Percentiles rank a stretch among this genome's conserved stretches.
These are phyloP conservation scores for Actinernus sp. DNA, from an alignment of 92 coral and sea anemone species.

Conservation along the genomic window DNA sequence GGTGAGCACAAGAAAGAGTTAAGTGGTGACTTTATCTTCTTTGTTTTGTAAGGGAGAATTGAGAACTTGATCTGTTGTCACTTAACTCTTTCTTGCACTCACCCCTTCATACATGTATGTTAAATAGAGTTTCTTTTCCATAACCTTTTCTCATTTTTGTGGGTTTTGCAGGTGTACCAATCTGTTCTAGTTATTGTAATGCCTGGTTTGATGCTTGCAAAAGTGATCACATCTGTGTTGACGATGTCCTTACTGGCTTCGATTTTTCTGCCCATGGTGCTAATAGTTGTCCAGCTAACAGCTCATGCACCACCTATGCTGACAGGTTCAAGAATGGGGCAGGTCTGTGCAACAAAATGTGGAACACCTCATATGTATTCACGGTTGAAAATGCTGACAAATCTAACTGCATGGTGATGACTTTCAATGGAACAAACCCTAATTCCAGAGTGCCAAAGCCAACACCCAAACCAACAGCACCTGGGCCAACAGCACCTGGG, in stretches of 20 bases:
- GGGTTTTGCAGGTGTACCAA: slow-evolving; percentile 74
- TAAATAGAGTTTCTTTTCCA: no score
- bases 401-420: slow-evolving; percentile 86
- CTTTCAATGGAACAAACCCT: slow-evolving; percentile 70
- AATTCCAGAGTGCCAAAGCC: slow-evolving; percentile 50
- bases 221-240: slow-evolving; percentile 86
- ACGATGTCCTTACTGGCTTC: slow-evolving; percentile 79
- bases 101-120: neutral
- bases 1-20: no score
- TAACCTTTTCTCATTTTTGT: neutral
- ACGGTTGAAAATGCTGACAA: slow-evolving; percentile 52
- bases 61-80: no score
- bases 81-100: neutral
- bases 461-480: no score
- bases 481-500: no score
- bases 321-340: slow-evolving; percentile 78
- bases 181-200: slow-evolving; percentile 91
- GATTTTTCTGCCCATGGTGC: slow-evolving; percentile 50
- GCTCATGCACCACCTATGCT: slow-evolving; percentile 70
- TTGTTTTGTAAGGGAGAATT: no score
- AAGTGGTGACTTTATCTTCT: no score
- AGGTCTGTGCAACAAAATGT: slow-evolving; percentile 93
- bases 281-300: slow-evolving; percentile 76
- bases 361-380: slow-evolving; percentile 87
- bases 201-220: slow-evolving; percentile 92